Base-by-base conservation (phyloP, 2,888 invertebrate species). In the Rhaphigaster nebulosa region DNA sequence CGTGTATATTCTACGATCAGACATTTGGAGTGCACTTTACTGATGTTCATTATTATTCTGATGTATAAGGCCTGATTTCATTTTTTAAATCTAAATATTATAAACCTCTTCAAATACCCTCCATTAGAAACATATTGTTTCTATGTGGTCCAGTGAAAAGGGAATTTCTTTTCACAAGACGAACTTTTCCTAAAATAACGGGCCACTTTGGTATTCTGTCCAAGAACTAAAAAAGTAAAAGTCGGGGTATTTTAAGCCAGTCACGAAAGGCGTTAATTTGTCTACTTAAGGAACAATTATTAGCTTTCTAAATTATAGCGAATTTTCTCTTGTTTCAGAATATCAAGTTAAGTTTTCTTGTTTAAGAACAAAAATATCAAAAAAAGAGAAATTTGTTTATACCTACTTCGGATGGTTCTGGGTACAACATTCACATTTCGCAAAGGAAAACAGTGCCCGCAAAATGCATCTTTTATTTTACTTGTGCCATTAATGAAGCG, bases 231-330 rank as follows among this genome's bases (percentile, higher is more conserved):
- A 76, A 76, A 76, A 76, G 70, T 76, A 76, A 76, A 45, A 45
- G 41, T 12, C 26, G 41, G 84, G 12, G n/a, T n/a, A 84, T 84
- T 84, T 84, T 84, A 41, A 84, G 26, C 45, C 41, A 4, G 84
- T 84, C 84, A 84, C 84, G 84, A 84, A 84, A 84, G 84, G 45
- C 84, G 45, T 84, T 41, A 45, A 84, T 45, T 84, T 84, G 45
- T 50, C 84, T 84, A 84, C 84, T 84, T 84, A 41, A 84, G 45
- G n/a, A 50, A 50, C 45, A 84, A 84, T 84, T 84, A 45, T 84
- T 84, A 45, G 45, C 84, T 84, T 84, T 84, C 84, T 84, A 45
- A 84, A 45, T 0, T 84, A 3, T 84, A 84, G 41, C 2, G 13
- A 84, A 45, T 84, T 84, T 45, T n/a, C n/a, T 45, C n/a, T 45